A percentile compares a stretch with the other conserved stretches of the same genome.
Conservation (phyloP, 1,140 invertebrate species). For the Chironomus tepperi region DNA sequence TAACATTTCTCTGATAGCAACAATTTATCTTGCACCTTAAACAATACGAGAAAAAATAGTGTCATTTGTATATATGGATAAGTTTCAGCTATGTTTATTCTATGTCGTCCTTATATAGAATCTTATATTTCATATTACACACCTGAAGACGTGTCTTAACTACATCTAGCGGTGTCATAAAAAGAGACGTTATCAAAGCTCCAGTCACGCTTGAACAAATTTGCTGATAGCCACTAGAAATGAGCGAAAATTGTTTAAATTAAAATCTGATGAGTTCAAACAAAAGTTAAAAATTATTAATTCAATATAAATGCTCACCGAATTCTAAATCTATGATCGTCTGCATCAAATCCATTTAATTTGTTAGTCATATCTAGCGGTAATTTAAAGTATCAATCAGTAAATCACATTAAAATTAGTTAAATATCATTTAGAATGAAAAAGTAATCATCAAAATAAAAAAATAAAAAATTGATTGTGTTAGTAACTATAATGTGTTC, state of each 20-base stretch:
- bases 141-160: constrained; percentile 95
- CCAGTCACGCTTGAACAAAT: constrained; percentile 82
- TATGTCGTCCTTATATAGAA: too few relatives aligned
- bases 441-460: too few relatives aligned
- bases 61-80: too few relatives aligned
- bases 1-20: constrained; percentile 82
- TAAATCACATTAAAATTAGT: too few relatives aligned
- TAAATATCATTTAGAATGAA: too few relatives aligned
- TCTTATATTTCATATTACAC: too few relatives aligned
- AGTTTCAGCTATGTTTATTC: too few relatives aligned
- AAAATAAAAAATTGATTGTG: too few relatives aligned
- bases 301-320: neutral
- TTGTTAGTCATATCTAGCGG: neutral
- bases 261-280: neutral
- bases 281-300: neutral
- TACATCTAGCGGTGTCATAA: constrained; percentile 96
- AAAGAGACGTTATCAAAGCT: constrained; percentile 77
- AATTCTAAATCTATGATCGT: constrained; percentile 11
- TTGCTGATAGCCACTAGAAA: constrained; percentile 61
- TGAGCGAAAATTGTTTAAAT: too few relatives aligned
- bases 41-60: too few relatives aligned
- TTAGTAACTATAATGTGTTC: too few relatives aligned
- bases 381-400: too few relatives aligned
- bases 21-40: constrained; percentile 82
- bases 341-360: neutral